Evolutionary conservation across 2,113 vertebrate genomes (phyloP).

Genomic region (Brachyhypopomus occidentalis): DNA sequence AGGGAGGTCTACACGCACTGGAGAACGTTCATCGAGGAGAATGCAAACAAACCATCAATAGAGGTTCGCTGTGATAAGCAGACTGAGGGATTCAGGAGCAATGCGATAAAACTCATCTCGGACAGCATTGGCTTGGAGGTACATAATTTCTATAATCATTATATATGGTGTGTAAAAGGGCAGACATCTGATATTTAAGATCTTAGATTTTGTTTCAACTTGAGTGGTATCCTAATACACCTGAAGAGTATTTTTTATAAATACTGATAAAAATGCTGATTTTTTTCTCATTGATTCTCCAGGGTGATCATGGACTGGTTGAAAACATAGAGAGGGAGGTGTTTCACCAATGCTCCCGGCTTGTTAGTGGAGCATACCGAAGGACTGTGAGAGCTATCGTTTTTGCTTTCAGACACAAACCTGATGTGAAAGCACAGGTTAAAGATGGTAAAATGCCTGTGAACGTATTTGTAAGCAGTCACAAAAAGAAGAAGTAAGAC

Average conservation of each 20-base stretch:
- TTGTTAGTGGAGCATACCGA: conserved; percentile 85
- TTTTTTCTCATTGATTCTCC: conserved; percentile 21
- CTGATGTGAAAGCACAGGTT: conserved; percentile 79
- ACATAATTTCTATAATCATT: conserved; percentile 8
- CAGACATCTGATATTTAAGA: too few species aligned
- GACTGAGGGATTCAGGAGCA: conserved; percentile 84
- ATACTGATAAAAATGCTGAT: not conserved
- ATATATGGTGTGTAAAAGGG: too few species aligned
- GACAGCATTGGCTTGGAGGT: conserved; percentile 88
- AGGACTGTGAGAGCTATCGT: conserved; percentile 86
- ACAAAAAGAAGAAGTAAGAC: conserved; percentile 81
- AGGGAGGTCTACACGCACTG: conserved; percentile 81
- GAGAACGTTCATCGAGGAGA: conserved; percentile 83
- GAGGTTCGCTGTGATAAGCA: conserved; percentile 88
- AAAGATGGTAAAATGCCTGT: conserved; percentile 77
- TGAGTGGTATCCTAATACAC: too few species aligned
- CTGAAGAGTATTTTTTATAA: too few species aligned
- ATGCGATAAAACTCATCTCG: conserved; percentile 82
- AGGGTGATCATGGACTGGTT: conserved; percentile 88
- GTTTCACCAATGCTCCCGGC: conserved; percentile 88
- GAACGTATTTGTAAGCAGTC: conserved; percentile 79
- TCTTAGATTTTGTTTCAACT: too few species aligned
- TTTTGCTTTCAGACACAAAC: conserved; percentile 90
- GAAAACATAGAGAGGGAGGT: conserved; percentile 95
- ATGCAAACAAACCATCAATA: conserved; percentile 84